A percentile compares a stretch with the other conserved stretches of the same genome.
These are phyloP conservation scores for Auanema sp. DNA, from an alignment of 2,888 invertebrate species.

Conservation along the genomic window DNA sequence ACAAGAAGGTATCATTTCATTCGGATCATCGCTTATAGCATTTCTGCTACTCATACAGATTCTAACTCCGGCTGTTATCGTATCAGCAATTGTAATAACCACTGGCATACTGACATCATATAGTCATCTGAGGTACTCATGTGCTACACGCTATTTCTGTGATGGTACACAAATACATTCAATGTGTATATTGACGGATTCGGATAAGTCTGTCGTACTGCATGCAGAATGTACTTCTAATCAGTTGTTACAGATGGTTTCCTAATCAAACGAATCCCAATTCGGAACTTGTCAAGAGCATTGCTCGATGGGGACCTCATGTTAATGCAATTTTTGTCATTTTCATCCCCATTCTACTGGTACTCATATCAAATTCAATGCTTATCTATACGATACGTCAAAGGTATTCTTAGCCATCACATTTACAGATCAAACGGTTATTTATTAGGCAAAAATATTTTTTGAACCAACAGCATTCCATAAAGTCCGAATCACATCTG, in stretches of 20 bases:
- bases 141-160: slow-evolving; percentile 51
- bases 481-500: slow-evolving; percentile 32
- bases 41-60: slow-evolving; percentile 22
- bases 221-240: not conserved
- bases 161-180: slow-evolving; percentile 54
- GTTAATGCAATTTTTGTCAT: slow-evolving; percentile 54
- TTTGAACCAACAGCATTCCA: slow-evolving; percentile 28
- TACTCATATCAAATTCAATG: slow-evolving; percentile 52
- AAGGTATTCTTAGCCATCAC: slow-evolving; percentile 31
- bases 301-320: slow-evolving; percentile 37
- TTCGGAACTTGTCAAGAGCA: slow-evolving; percentile 28
- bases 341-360: slow-evolving; percentile 53
- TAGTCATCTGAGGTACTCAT: slow-evolving; percentile 52
- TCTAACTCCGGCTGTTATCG: slow-evolving; percentile 35
- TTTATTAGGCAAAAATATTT: slow-evolving; percentile 43
- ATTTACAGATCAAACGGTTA: not conserved
- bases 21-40: not conserved
- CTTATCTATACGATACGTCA: slow-evolving; percentile 54
- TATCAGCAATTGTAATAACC: slow-evolving; percentile 43
- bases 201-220: slow-evolving; percentile 22
- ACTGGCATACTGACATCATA: slow-evolving; percentile 56
- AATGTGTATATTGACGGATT: slow-evolving; percentile 42
- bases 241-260: slow-evolving; percentile 44
- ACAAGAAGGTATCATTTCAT: slow-evolving; percentile 15
- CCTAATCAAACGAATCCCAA: slow-evolving; percentile 48